phyloP scores from a whole-genome alignment of 2,797 vertebrate genomes.

The Calcarius lapponicus region DNA sequence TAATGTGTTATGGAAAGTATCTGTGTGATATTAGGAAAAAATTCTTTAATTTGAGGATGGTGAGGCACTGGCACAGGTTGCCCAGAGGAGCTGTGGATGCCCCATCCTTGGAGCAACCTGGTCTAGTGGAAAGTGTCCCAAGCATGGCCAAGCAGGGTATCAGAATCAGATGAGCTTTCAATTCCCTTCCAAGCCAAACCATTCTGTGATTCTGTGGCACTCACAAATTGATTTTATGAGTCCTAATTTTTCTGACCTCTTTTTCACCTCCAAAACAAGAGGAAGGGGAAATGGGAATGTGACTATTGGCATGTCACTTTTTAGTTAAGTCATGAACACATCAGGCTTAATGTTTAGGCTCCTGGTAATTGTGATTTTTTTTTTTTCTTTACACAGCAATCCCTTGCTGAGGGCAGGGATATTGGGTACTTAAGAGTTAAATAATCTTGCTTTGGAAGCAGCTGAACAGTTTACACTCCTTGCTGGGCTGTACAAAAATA shows the following conservation, averaged over 20 bases:
- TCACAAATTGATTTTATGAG: not conserved
- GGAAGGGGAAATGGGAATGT: not conserved
- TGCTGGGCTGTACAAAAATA: constrained; percentile 81
- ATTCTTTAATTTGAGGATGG: not conserved
- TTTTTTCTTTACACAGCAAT: not conserved
- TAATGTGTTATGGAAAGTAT: not conserved
- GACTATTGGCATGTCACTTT: not conserved
- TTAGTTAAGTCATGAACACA: not conserved
- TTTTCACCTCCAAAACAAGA: not conserved
- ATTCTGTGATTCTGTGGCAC: not conserved
- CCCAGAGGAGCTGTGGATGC: not conserved
- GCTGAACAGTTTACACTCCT: constrained; percentile 79
- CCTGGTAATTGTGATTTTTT: not conserved
- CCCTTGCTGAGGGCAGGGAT: not conserved
- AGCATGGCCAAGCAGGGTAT: not conserved
- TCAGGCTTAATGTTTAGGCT: not conserved
- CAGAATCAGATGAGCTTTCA: not conserved
- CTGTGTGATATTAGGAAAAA: not conserved
- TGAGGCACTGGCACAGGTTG: not conserved
- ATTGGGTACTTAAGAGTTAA: constrained; percentile 70
- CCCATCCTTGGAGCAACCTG: not conserved
- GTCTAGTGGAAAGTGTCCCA: not conserved
- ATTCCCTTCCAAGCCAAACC: not conserved
- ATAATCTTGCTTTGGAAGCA: constrained; percentile 73
- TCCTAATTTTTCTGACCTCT: not conserved